A percentile compares a stretch with the other conserved stretches of the same genome.
Evolutionary conservation across 2,113 vertebrate genomes (phyloP).

Genomic region (Tylochromis polylepis): DNA sequence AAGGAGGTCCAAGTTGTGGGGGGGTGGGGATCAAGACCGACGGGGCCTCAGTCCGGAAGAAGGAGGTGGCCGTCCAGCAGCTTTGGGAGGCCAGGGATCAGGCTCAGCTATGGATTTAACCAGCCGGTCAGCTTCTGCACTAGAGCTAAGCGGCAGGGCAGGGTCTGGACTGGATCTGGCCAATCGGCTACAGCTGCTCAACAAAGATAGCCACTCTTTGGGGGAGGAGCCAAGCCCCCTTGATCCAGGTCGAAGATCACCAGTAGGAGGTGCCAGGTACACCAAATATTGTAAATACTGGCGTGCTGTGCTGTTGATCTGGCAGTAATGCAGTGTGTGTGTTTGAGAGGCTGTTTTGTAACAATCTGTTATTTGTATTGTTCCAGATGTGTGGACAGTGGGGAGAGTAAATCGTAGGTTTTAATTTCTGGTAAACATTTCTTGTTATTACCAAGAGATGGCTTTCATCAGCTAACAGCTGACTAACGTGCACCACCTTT

Average conservation of each 20-base stretch:
- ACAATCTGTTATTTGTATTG: slow-evolving; percentile 59
- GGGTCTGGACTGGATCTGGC: slow-evolving; percentile 84
- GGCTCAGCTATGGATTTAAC: slow-evolving; percentile 57
- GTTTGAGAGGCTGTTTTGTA: background rate
- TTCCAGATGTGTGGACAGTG: slow-evolving; percentile 80
- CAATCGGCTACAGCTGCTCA: slow-evolving; percentile 93
- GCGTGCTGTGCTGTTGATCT: background rate
- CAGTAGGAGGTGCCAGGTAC: slow-evolving; percentile 92
- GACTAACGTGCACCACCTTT: slow-evolving; percentile 1
- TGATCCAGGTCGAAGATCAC: slow-evolving; percentile 88
- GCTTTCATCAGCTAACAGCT: slow-evolving; percentile 32
- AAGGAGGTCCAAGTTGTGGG: slow-evolving; percentile 98
- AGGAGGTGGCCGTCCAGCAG: slow-evolving; percentile 74
- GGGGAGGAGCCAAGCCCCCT: slow-evolving; percentile 91
- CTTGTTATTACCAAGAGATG: slow-evolving; percentile 45
- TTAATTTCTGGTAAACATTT: slow-evolving; percentile 79
- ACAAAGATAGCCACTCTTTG: slow-evolving; percentile 93
- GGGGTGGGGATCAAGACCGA: slow-evolving; percentile 83
- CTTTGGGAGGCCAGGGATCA: slow-evolving; percentile 82
- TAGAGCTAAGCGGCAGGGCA: slow-evolving; percentile 76
- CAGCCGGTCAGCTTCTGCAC: slow-evolving; percentile 72
- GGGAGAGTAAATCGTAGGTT: slow-evolving; percentile 79
- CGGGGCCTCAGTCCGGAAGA: slow-evolving; percentile 56
- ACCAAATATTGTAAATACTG: background rate
- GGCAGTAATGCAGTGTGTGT: background rate